Base-by-base conservation (phyloP, 2,113 vertebrate species). In the Neogobius melanostomus region DNA sequence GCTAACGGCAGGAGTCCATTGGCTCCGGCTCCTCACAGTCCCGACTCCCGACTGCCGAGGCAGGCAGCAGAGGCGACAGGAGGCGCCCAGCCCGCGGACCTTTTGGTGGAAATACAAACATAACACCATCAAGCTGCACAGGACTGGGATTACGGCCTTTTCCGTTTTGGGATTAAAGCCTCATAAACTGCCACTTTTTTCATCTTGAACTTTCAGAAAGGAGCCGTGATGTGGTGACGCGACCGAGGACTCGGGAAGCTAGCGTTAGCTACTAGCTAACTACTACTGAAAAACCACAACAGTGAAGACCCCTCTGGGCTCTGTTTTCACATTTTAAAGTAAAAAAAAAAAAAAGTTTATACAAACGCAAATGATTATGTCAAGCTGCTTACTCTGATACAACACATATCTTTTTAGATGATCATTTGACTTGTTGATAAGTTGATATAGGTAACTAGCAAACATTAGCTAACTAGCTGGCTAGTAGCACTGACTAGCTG, bases 221-320 rank as follows among this genome's bases (percentile, higher is more conserved):
- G 46, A 50, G 16, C 68, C 6, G 74, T 72, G 85, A 87, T 86
- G 85, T 89, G 90, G 87, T 90, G 90, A 91, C 91, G 87, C 88
- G 85, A 82, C 71, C 62, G 68, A 66, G 60, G 49, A 68, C 66
- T 81, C 82, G 74, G 79, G 77, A 82, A 81, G 86, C 82, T 90
- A 90, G 80, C 69, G 68, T 66, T 89, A 87, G 82, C 87, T n/a
- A 44, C 9, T 1, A 50, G 84, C 83, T 83, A 83, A 71, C 70
- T 52, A 53, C 63, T 69, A 67, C 46, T 82, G 65, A 77, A 68
- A 69, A 51, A 72, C 72, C 49, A 62, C 21, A 76, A 74, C 45
- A 53, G 16, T 21, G 8, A 36, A 69, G 69, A 64, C 14, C 45
- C 15, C 11, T 53, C 77, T 4, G 15, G 6, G 8, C 36, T 49